Base-by-base conservation (phyloP, 2,797 vertebrate species). In the Psittacula derbiana region DNA sequence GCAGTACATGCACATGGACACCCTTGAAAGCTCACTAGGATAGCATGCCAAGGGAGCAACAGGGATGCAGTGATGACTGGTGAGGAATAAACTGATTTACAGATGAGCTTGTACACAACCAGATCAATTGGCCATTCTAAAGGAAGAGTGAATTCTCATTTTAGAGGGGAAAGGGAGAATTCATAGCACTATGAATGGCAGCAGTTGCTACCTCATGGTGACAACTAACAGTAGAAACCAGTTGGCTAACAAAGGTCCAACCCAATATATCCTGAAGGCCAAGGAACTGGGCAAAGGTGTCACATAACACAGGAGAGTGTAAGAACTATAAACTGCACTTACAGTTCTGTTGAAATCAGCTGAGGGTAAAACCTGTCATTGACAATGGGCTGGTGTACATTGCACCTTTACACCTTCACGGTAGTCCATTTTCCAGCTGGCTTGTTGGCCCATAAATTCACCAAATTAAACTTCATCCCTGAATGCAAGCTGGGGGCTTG, bases 381-480 rank as follows among this genome's bases (percentile, higher is more conserved):
- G 94, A 86, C 86, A 71, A n/a, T 15, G 65, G 93, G 61, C 74
- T 89, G 36, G 88, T 71, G 90, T 74, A 80, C 88, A 80, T 93
- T 88, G 58, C 93, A 95, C 92, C 92, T 95, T 93, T 95, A 61
- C 78, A 95, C 90, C 89, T 93, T 90, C 82, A 52, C 92, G 86
- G 50, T 47, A 85, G 84, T 44, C 53, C 80, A 75, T 93, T 96
- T 94, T 96, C 92, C 79, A 95, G 83, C 88, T 93, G 93, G 82
- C 62, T 96, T 79, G 67, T 88, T 95, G 73, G 85, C 80, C 83
- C 90, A 66, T 94, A 82, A 94, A 93, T 92, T 85, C 88, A 91
- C 88, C 89, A 88, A 90, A 92, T 92, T 91, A 91, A 94, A 75
- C 88, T 86, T 70, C 85, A 90, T 60, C 75, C 64, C 69, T 33